Conservation (phyloP, 1,140 invertebrate species). For the Sesamia nonagrioides region DNA sequence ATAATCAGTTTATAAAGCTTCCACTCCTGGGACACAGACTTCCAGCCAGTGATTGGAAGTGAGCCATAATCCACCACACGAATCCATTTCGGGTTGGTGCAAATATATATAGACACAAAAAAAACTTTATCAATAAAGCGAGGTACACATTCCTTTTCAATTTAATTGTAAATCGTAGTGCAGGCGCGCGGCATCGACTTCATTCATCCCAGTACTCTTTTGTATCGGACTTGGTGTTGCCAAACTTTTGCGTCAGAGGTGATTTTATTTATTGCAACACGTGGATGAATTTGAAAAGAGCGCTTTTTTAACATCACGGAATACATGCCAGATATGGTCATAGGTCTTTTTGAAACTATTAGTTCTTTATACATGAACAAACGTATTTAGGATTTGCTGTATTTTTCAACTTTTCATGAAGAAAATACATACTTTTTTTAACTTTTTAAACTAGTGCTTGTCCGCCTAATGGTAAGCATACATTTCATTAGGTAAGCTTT, state of each 20-base stretch:
- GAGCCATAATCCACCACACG: no score
- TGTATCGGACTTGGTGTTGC: background rate
- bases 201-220: conserved; percentile 27
- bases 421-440: no score
- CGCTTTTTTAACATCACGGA: background rate
- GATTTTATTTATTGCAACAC: background rate
- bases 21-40: no score
- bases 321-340: background rate
- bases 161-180: conserved; percentile 44
- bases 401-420: no score
- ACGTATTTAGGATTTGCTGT: no score
- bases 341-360: background rate
- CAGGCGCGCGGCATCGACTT: background rate
- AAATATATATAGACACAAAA: background rate
- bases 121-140: conserved; percentile 7
- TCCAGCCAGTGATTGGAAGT: no score
- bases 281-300: background rate
- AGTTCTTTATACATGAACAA: no score
- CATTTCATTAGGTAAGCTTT: no score
- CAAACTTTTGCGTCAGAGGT: background rate
- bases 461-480: no score
- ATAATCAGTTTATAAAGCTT: no score
- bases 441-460: no score
- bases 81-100: no score
- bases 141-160: background rate